These are phyloP conservation scores for Galeopsomyia nigrocyanea DNA, from an alignment of 2,888 invertebrate genomes.

Conservation along the genomic window DNA sequence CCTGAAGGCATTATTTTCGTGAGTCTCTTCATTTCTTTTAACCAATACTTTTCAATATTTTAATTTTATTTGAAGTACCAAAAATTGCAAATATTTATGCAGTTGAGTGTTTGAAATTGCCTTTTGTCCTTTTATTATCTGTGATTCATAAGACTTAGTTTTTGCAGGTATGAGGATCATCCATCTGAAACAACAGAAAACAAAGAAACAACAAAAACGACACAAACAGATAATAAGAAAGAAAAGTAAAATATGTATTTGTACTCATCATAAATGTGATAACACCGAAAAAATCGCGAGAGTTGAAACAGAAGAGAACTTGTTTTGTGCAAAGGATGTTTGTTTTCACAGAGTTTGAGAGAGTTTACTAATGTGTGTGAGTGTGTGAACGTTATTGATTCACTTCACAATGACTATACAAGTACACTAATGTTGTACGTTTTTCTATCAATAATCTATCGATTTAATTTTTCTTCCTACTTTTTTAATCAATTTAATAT, in stretches of 20 bases:
- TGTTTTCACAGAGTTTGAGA: too few species aligned
- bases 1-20: constrained; percentile 90
- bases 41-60: constrained; percentile 18
- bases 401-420: constrained; percentile 17
- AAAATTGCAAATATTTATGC: too few species aligned
- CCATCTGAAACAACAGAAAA: constrained; percentile 70
- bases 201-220: constrained; percentile 46
- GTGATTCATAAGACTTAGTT: constrained; percentile 15
- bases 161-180: constrained; percentile 78
- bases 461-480: not conserved
- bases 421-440: constrained; percentile 22
- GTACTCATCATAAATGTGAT: constrained; percentile 40
- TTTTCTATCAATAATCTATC: constrained; percentile 20
- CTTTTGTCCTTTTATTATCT: too few species aligned
- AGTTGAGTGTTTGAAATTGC: too few species aligned
- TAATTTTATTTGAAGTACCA: not conserved
- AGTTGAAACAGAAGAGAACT: constrained; percentile 23
- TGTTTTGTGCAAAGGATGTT: constrained; percentile 28
- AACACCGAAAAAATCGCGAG: constrained; percentile 30
- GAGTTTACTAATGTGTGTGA: constrained; percentile 3
- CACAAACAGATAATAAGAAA: constrained; percentile 57
- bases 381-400: constrained; percentile 23
- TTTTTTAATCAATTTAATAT: constrained; percentile 11
- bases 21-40: constrained; percentile 67
- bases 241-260: constrained; percentile 56